Evolutionary conservation across 53 echinoderm and acorn worm genomes (phyloP).

Genomic region (Henricia sp.): DNA sequence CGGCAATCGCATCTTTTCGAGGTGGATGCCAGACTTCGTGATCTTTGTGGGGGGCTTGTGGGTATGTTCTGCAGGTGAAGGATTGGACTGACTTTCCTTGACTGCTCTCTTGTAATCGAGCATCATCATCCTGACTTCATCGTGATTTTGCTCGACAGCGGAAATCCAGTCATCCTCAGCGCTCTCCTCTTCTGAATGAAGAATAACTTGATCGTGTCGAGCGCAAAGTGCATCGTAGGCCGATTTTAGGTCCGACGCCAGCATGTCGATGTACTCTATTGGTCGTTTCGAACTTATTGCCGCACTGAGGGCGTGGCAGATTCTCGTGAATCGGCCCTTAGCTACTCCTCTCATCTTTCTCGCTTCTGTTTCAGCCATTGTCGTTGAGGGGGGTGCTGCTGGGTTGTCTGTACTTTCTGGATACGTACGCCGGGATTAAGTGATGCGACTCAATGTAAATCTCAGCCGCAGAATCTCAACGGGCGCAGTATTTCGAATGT

Average conservation of each 20-base stretch:
- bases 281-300: not conserved
- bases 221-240: not conserved
- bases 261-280: not conserved
- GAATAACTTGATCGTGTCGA: not conserved
- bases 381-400: not conserved
- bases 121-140: constrained; percentile 1
- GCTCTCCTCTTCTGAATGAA: not conserved
- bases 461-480: no score
- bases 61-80: not conserved
- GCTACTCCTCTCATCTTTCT: constrained; percentile 21
- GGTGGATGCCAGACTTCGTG: no score
- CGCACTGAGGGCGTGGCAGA: not conserved
- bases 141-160: not conserved
- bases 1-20: no score
- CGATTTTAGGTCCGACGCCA: not conserved
- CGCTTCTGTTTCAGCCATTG: not conserved
- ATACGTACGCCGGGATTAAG: no score
- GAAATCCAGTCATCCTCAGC: constrained; percentile 23
- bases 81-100: not conserved
- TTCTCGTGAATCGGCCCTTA: constrained; percentile 20
- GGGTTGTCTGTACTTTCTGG: no score
- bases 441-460: no score
- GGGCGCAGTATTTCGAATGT: no score
- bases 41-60: no score
- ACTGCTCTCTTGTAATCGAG: not conserved